Evolutionary conservation across 2,888 invertebrate species (phyloP), one percentile per base, ranked within the genome.

Genomic region (Teinopalpus imperialis): DNA sequence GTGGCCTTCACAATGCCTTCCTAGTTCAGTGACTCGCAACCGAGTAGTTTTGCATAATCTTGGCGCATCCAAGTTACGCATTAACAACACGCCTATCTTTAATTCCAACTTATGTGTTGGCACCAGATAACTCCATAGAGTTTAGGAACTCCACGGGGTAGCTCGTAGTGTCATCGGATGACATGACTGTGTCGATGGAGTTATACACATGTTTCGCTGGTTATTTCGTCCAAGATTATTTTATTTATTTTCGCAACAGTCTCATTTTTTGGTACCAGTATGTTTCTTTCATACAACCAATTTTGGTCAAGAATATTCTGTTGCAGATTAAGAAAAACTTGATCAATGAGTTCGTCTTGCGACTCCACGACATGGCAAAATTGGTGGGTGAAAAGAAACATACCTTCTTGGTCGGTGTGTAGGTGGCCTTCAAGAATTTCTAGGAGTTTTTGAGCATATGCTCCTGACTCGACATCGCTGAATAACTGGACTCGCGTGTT

Each of bases 191-290:
- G n/a, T n/a, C n/a, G n/a, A n/a, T n/a, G n/a, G n/a, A n/a, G n/a
- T n/a, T n/a, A n/a, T n/a, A n/a, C n/a, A 35, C 44, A 40, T 30
- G 48, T 40, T 41, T 55, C 48, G 34, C 52, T 36, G 21, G 10
- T 35, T 29, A 56, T 48, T 51, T 52, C 50, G 13, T n/a, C 35
- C 49, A 60, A 47, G 16, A 59, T 56, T 53, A n/a, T 56, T 43
- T 57, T 49, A 51, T 63, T 62, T 21, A 60, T 59, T 54, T 55
- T 54, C 20, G 27, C 42, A 23, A 57, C 57, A 30, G 30, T 43
- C 14, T 63, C 53, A 50, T 64, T 62, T 54, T 56, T 63, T 47
- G 60, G 56, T 29, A 49, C 47, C 43, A 59, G 21, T 37, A 58
- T 53, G 18, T 53, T 43, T 43, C 60, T 59, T 55, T 59, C 60